Conservation (phyloP, 2,888 invertebrate species). For the Leptopterna dolabrata region DNA sequence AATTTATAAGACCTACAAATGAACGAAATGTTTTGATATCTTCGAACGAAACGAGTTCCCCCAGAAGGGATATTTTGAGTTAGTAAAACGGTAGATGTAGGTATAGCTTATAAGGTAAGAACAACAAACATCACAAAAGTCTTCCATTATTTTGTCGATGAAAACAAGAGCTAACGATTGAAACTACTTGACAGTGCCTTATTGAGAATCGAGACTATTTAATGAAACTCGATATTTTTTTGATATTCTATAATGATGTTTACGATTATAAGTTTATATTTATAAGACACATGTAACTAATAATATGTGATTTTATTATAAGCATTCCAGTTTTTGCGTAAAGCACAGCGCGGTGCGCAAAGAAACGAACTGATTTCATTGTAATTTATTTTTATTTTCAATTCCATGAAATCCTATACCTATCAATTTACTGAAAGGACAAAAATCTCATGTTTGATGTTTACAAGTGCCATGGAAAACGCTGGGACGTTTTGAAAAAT, state of each 20-base stretch:
- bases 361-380: constrained; percentile 30
- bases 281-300: not conserved
- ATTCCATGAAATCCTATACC: not conserved
- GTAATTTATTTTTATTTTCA: not conserved
- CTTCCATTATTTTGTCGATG: constrained; percentile 19
- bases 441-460: not conserved
- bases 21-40: not conserved
- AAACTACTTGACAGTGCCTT: constrained; percentile 38
- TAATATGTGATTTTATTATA: constrained; percentile 32
- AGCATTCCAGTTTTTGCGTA: constrained; percentile 36
- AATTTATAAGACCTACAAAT: not conserved
- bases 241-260: constrained; percentile 18
- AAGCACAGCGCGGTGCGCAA: not conserved
- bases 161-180: not conserved
- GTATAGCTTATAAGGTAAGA: not conserved
- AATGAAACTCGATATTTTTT: constrained; percentile 22
- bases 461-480: constrained; percentile 14
- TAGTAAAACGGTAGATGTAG: not conserved
- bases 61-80: not conserved
- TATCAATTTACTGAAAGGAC: not conserved
- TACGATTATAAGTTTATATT: not conserved
- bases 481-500: not conserved
- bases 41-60: constrained; percentile 1
- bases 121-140: constrained; percentile 30
- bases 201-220: constrained; percentile 44